These are phyloP conservation scores for Melanaphis sacchari DNA, from an alignment of 1,140 invertebrate genomes.

Conservation along the genomic window DNA sequence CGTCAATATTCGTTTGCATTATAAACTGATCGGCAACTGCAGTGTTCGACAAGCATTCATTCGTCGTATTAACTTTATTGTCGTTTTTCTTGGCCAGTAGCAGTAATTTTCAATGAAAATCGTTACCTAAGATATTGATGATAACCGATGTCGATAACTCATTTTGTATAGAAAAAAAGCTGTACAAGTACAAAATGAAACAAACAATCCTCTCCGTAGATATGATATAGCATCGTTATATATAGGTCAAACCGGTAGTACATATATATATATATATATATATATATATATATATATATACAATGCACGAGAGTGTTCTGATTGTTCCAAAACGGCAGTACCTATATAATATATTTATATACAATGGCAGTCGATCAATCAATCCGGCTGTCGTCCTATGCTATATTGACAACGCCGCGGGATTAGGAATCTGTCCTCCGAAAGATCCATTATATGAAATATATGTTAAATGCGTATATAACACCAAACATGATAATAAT, in stretches of 20 bases:
- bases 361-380: not conserved
- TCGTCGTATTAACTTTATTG: no score
- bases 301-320: not conserved
- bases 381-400: not conserved
- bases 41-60: no score
- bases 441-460: slow-evolving; percentile 5
- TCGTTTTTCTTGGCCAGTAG: not conserved
- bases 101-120: not conserved
- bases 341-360: not conserved
- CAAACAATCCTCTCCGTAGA: not conserved
- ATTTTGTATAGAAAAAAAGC: not conserved
- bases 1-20: no score
- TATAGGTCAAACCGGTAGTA: not conserved
- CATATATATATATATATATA: not conserved
- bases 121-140: not conserved
- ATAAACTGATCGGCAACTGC: no score
- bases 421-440: not conserved
- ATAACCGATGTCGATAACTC: not conserved
- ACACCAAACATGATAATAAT: not conserved
- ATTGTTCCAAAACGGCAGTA: not conserved
- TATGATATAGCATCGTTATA: not conserved
- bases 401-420: not conserved
- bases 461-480: not conserved
- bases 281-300: no score
- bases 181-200: not conserved